Conservation (phyloP, 2,113 vertebrate species). For the Pongo abelii region DNA sequence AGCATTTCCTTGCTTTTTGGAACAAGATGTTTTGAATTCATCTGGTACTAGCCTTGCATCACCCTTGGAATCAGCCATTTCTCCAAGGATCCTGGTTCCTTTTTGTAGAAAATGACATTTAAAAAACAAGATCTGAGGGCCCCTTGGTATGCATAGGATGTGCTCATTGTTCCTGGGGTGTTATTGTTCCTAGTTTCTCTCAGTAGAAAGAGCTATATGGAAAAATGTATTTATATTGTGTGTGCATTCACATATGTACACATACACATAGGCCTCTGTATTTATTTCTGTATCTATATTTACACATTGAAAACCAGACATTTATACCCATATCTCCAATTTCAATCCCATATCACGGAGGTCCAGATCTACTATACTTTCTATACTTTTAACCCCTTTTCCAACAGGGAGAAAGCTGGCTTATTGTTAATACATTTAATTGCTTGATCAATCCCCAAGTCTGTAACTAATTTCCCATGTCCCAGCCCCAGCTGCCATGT, state of each 20-base stretch:
- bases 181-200: neutral
- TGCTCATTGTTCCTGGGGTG: neutral
- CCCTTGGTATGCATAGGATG: neutral
- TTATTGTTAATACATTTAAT: neutral
- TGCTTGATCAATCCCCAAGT: neutral
- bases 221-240: neutral
- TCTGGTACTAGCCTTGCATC: neutral
- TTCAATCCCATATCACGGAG: neutral
- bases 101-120: neutral
- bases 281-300: neutral
- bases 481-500: accelerated
- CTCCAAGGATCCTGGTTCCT: neutral
- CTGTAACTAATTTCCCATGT: neutral
- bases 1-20: neutral
- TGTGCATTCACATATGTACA: neutral
- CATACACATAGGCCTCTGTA: neutral
- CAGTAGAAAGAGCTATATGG: neutral
- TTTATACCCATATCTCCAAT: neutral
- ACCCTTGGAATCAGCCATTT: neutral
- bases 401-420: neutral
- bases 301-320: neutral
- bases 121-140: neutral
- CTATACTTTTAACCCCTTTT: neutral
- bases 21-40: neutral
- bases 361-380: neutral